Percentiles rank a stretch among this genome's conserved stretches.
Evolutionary conservation across 2,797 vertebrate genomes (phyloP).

Genomic region (Rhyacichthys aspro): DNA sequence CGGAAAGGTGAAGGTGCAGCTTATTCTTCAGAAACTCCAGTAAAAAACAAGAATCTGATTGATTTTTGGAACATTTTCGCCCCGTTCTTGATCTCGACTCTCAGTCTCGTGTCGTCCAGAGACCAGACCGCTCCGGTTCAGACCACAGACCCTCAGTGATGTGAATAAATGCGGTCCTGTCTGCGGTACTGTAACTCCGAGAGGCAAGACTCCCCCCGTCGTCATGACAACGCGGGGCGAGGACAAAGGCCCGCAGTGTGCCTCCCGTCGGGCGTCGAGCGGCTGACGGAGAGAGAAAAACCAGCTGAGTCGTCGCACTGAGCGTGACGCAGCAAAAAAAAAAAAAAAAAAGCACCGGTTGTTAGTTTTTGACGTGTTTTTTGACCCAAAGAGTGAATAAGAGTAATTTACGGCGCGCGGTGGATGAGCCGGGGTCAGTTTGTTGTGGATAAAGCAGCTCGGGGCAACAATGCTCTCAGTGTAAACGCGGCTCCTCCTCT

Average conservation of each 20-base stretch:
- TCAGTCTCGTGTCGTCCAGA: neutral
- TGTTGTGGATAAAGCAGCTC: constrained; percentile 8
- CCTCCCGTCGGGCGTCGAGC: constrained; percentile 23
- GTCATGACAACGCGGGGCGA: constrained; percentile 51
- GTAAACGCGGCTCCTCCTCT: constrained; percentile 15
- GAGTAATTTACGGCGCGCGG: neutral
- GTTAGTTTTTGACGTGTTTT: neutral
- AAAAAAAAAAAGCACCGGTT: constrained; percentile 2
- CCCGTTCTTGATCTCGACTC: too few relatives aligned
- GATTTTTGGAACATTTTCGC: too few relatives aligned
- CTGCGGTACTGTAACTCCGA: constrained; percentile 48
- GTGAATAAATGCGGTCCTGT: constrained; percentile 27
- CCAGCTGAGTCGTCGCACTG: constrained; percentile 28
- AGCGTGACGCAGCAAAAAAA: constrained; percentile 48
- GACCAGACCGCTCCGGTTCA: constrained; percentile 20
- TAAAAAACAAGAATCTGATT: too few relatives aligned
- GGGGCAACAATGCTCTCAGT: constrained; percentile 38
- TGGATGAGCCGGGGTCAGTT: neutral
- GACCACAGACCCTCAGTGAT: constrained; percentile 36
- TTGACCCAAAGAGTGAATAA: neutral
- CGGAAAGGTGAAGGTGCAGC: too few relatives aligned
- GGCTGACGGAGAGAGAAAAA: constrained; percentile 53
- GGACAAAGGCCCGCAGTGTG: constrained; percentile 76
- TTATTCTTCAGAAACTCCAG: too few relatives aligned
- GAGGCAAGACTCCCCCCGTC: constrained; percentile 61